These are phyloP conservation scores for Grantiella picta DNA, from an alignment of 2,113 vertebrate genomes.

Conservation along the genomic window DNA sequence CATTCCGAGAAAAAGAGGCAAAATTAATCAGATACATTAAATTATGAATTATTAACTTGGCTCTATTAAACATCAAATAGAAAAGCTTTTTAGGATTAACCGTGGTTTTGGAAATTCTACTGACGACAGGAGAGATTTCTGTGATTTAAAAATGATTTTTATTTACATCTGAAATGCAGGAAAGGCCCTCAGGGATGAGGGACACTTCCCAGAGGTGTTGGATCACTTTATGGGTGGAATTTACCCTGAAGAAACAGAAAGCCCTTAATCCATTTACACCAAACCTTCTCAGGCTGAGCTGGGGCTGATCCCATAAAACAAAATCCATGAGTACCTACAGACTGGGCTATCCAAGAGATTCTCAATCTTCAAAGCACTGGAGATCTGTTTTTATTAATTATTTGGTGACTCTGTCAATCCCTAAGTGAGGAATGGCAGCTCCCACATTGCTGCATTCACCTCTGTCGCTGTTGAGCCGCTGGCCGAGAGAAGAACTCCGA, in stretches of 20 bases:
- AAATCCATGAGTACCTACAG: not conserved
- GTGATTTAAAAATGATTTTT: not conserved
- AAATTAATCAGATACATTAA: conserved; percentile 64
- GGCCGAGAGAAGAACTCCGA: no score
- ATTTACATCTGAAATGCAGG: not conserved
- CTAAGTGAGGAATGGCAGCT: not conserved
- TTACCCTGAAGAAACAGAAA: not conserved
- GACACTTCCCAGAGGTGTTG: not conserved
- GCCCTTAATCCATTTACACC: not conserved
- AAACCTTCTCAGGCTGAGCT: not conserved
- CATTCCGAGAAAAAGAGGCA: conserved; percentile 3
- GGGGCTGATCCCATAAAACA: not conserved
- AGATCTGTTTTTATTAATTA: fast-evolving
- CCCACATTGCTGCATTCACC: not conserved
- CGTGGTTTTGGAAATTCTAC: not conserved
- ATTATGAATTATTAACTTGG: conserved; percentile 62
- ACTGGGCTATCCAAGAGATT: not conserved
- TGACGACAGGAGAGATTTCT: not conserved
- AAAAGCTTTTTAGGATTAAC: conserved; percentile 19
- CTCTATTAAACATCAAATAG: conserved; percentile 43
- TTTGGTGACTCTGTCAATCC: no score
- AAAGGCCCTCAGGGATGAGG: fast-evolving
- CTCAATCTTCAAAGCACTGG: not conserved
- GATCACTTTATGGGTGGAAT: fast-evolving
- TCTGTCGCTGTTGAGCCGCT: no score